Percentiles rank a stretch among this genome's conserved stretches.
These are phyloP conservation scores for Cacoxenus indagator DNA, from an alignment of 2,888 invertebrate genomes.

Conservation along the genomic window DNA sequence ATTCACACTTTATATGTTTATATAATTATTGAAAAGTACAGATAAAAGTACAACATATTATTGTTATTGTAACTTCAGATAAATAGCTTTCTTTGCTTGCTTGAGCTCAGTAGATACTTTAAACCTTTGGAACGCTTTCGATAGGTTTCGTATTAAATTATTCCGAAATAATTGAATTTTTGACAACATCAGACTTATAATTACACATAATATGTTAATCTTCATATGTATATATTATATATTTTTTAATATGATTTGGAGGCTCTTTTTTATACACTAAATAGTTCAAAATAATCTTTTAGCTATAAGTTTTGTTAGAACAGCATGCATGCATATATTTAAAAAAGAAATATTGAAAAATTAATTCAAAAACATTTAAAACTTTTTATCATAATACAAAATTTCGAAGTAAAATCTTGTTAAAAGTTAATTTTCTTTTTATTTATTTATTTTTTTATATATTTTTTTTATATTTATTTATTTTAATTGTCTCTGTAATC, in stretches of 20 bases:
- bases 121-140: conserved; percentile 39
- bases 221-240: conserved; percentile 34
- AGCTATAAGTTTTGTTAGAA: not conserved
- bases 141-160: conserved; percentile 10
- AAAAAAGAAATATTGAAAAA: not conserved
- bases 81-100: not conserved
- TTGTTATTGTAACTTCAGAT: too few species aligned
- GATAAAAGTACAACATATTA: too few species aligned
- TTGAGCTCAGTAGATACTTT: conserved; percentile 25
- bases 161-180: conserved; percentile 47
- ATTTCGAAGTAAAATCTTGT: not conserved
- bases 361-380: not conserved
- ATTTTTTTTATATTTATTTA: not conserved
- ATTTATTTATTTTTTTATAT: not conserved
- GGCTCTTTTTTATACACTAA: conserved; percentile 8
- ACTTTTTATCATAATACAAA: too few species aligned
- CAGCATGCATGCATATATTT: not conserved
- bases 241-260: conserved; percentile 24
- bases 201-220: conserved; percentile 60
- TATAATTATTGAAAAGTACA: conserved; percentile 5
- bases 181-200: conserved; percentile 69
- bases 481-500: not conserved
- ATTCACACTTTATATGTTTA: conserved; percentile 39
- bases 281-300: not conserved
- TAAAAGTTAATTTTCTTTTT: conserved; percentile 4